A percentile compares a stretch with the other conserved stretches of the same genome.
phyloP scores from a whole-genome alignment of 2,797 vertebrate species.

The Arrhamphus sclerolepis region DNA sequence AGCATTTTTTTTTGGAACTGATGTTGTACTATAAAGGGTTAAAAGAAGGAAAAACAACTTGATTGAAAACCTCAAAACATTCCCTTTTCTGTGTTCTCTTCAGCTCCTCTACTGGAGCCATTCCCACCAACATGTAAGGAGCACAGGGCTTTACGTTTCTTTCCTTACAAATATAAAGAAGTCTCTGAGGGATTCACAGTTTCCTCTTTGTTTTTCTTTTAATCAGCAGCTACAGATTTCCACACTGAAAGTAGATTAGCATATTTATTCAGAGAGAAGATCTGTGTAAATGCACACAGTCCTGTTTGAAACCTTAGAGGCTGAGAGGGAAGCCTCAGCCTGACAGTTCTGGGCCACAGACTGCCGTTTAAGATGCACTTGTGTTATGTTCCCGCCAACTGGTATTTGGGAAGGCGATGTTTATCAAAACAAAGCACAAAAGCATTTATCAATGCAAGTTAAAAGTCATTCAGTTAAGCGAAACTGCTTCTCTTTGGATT shows the following conservation, averaged over 20 bases:
- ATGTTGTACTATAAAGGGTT: too few species aligned
- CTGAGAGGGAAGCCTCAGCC: conserved; percentile 35
- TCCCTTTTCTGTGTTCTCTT: conserved; percentile 21
- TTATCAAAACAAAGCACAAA: conserved; percentile 69
- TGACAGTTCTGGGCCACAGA: conserved; percentile 69
- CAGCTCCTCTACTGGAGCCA: conserved; percentile 42
- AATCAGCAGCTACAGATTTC: conserved; percentile 69
- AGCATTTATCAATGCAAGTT: conserved; percentile 36
- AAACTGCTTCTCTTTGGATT: conserved; percentile 31
- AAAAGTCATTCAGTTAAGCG: conserved; percentile 37
- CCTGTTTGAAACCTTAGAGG: conserved; percentile 36
- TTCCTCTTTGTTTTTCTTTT: conserved; percentile 67
- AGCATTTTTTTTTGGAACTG: too few species aligned
- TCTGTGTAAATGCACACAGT: conserved; percentile 47
- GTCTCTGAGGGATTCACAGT: conserved; percentile 53
- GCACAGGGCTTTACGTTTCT: conserved; percentile 40
- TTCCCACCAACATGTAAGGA: conserved; percentile 44
- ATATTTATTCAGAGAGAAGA: conserved; percentile 60
- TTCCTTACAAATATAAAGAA: conserved; percentile 43
- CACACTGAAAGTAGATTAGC: conserved; percentile 66
- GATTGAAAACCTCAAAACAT: conserved; percentile 6
- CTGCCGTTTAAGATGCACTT: conserved; percentile 38
- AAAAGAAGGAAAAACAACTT: background rate
- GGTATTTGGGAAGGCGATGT: conserved; percentile 59
- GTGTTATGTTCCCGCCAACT: conserved; percentile 50